Percentiles rank a stretch among this genome's conserved stretches.
Evolutionary conservation across 2,888 invertebrate genomes (phyloP).

Genomic region (Euproctis similis): DNA sequence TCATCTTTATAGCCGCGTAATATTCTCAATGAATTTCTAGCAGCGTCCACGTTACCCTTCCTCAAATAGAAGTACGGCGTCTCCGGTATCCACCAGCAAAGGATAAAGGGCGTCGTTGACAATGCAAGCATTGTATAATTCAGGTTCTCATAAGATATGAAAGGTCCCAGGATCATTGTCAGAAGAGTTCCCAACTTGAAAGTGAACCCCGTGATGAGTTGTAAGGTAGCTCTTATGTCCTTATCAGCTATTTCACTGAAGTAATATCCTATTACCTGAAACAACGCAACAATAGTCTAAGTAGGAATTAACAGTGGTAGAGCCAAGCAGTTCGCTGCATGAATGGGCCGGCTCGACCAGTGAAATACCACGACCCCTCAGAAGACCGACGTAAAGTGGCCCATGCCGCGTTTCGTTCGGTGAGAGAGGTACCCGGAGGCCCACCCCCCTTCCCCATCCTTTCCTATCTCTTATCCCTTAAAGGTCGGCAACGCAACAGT

Average conservation of each 20-base stretch:
- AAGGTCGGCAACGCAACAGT: too few relatives aligned
- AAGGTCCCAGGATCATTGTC: conserved; percentile 54
- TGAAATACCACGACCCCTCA: too few relatives aligned
- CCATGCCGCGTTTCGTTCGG: too few relatives aligned
- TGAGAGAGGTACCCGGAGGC: too few relatives aligned
- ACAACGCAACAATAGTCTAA: too few relatives aligned
- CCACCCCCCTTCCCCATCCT: too few relatives aligned
- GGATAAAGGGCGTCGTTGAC: conserved; percentile 57
- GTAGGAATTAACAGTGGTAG: too few relatives aligned
- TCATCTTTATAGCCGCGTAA: conserved; percentile 48
- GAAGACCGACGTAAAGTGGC: too few relatives aligned
- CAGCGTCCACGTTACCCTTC: conserved; percentile 53
- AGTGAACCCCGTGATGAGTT: conserved; percentile 44
- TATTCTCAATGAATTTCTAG: conserved; percentile 49
- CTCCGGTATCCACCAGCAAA: conserved; percentile 76
- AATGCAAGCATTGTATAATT: conserved; percentile 58
- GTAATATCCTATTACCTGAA: conserved; percentile 63
- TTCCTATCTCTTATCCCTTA: too few relatives aligned
- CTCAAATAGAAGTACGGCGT: conserved; percentile 76
- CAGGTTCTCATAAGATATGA: conserved; percentile 45
- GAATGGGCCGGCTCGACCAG: too few relatives aligned
- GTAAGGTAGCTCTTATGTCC: conserved; percentile 53
- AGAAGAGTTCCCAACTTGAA: conserved; percentile 57
- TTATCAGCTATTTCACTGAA: conserved; percentile 64
- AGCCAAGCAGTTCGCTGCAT: too few relatives aligned